Evolutionary conservation across 2,888 invertebrate species (phyloP), one percentile per base, ranked within the genome.

Genomic region (Rhogogaster chlorosoma): DNA sequence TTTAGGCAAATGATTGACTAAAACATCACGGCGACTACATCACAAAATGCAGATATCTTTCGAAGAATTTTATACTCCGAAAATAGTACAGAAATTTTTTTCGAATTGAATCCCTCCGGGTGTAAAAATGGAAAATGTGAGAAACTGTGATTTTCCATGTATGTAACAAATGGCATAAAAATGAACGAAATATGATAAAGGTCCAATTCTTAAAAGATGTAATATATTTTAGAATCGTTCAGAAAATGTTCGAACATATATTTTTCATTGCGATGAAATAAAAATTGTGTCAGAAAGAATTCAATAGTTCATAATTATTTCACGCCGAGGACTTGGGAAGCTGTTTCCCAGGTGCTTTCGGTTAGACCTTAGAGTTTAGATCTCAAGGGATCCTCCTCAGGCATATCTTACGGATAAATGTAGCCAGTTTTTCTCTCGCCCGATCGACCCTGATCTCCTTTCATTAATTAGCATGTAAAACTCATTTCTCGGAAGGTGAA

Each of bases 391-490:
- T 75, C 36, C 75, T 42, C 75, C 26, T 45, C 26, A 75, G 49
- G 22, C 7, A 22, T 22, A 26, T 15, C 45, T 26, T 45, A 45
- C 12, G 45, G 29, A 36, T 73, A 73, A 42, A 45, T 26, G 61
- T 26, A 22, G 42, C 45, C 38, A 18, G 32, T 42, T 57, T 38
- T 49, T 36, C 6, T 42, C 38, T n/a, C 9, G 29, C n/a, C 18
- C 36, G 78, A 78, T 82, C 64, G 49, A 64, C 61, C 64, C 82
- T 61, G 64, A 36, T 45, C 64, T 22, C 22, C 10, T 42, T 67
- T 83, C 67, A 83, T 67, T n/a, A 32, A 67, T 45, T n/a, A 49
- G 29, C 67, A 29, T n/a, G 26, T 83, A 49, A 83, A 61, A 70
- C 67, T 67, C 29, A 67, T 61, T 82, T 64, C n/a, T 18, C 61